These are phyloP conservation scores for Isichthys henryi DNA, from an alignment of 2,113 vertebrate species.

Conservation along the genomic window DNA sequence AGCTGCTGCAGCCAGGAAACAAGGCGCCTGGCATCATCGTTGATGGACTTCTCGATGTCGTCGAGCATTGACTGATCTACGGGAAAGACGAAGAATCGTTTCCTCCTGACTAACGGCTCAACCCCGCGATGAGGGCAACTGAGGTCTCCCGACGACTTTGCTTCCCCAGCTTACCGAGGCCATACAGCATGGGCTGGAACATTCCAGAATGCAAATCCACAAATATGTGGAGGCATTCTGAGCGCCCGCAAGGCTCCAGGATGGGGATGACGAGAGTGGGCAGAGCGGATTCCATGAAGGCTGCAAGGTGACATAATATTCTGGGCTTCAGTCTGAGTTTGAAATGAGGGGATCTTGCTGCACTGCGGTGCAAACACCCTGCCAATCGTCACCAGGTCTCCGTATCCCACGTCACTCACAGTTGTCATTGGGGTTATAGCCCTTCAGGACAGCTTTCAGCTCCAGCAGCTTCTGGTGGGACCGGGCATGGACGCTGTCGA, in stretches of 20 bases:
- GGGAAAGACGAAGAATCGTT: constrained; percentile 20
- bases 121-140: background rate
- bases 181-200: constrained; percentile 96
- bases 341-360: background rate
- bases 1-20: constrained; percentile 89
- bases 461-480: constrained; percentile 97
- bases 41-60: constrained; percentile 91
- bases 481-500: constrained; percentile 92
- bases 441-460: constrained; percentile 88
- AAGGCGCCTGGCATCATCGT: constrained; percentile 93
- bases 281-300: constrained; percentile 89
- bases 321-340: background rate
- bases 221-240: constrained; percentile 95
- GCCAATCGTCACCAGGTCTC: background rate
- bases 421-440: constrained; percentile 80
- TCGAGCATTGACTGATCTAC: constrained; percentile 85
- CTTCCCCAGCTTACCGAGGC: constrained; percentile 72
- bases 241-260: constrained; percentile 89
- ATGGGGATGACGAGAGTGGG: constrained; percentile 91
- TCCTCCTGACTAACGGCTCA: background rate
- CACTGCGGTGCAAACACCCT: background rate
- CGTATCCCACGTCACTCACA: constrained; percentile 61
- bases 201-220: constrained; percentile 97
- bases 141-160: too few relatives aligned
- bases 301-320: constrained; percentile 46